Evolutionary conservation across 1,140 invertebrate species (phyloP).

Genomic region (Thalassaphorura encarpata): DNA sequence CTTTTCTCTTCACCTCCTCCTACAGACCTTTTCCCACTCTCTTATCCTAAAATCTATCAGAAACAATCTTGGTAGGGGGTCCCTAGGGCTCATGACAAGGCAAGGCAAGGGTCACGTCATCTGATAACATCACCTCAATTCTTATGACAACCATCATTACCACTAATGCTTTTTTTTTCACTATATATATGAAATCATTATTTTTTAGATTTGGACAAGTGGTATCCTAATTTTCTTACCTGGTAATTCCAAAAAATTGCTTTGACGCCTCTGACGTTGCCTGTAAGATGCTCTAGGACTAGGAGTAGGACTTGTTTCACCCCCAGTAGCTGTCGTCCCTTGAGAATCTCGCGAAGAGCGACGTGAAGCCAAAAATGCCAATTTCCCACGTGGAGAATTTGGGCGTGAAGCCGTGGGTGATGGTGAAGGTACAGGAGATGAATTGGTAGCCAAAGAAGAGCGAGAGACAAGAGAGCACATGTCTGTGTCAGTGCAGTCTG

Average conservation of each 20-base stretch:
- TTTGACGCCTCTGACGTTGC: conserved; percentile 56
- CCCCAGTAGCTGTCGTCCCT: conserved; percentile 55
- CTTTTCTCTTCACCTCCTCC: too few species aligned
- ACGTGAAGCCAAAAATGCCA: conserved; percentile 61
- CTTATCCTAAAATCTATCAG: too few species aligned
- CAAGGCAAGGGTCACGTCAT: too few species aligned
- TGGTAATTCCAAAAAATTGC: conserved; percentile 76
- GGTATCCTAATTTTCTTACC: too few species aligned
- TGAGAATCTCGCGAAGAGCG: conserved; percentile 58
- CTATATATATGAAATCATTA: too few species aligned
- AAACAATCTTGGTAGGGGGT: too few species aligned
- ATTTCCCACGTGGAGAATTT: conserved; percentile 33
- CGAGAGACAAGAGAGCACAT: conserved; percentile 7
- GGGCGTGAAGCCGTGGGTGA: conserved; percentile 26
- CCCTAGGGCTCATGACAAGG: too few species aligned
- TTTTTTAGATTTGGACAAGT: too few species aligned
- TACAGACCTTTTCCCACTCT: too few species aligned
- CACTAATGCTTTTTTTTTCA: too few species aligned
- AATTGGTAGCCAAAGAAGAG: conserved; percentile 1
- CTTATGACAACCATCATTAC: too few species aligned
- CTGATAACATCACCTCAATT: too few species aligned
- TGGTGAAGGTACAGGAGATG: conserved; percentile 23
- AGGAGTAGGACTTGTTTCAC: conserved; percentile 68
- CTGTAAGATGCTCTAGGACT: conserved; percentile 45
- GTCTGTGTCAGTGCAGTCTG: conserved; percentile 15